A percentile compares a stretch with the other conserved stretches of the same genome.
Conservation (phyloP, 2,888 invertebrate genomes). For the Timema cristinae region DNA sequence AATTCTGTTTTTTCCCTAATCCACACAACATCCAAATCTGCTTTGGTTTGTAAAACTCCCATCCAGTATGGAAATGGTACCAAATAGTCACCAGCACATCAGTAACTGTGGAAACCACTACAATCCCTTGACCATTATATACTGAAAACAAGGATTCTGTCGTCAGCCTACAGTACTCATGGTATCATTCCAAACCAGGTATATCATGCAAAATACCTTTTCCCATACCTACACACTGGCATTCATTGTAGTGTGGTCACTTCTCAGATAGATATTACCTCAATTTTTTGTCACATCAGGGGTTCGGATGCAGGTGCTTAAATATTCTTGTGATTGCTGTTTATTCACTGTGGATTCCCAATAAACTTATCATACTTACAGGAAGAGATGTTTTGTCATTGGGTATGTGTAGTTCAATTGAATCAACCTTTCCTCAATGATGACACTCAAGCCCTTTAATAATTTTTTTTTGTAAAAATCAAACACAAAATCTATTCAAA, state of each 20-base stretch:
- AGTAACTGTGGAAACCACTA: neutral
- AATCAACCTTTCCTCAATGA: neutral
- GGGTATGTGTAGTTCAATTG: neutral
- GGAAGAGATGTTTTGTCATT: conserved; percentile 1
- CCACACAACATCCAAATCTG: neutral
- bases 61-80: neutral
- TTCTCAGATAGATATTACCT: neutral
- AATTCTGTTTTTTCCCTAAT: neutral
- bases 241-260: no score
- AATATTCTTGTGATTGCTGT: neutral
- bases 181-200: neutral
- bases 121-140: neutral
- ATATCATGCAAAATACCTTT: neutral
- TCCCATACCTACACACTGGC: neutral
- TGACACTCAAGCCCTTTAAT: neutral
- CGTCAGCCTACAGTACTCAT: neutral
- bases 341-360: neutral
- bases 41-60: neutral
- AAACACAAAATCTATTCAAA: neutral
- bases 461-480: neutral
- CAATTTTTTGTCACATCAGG: neutral
- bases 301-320: neutral
- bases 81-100: conserved; percentile 4
- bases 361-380: neutral
- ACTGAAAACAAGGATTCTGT: conserved; percentile 1